Evolutionary conservation across 2,888 invertebrate species (phyloP), one percentile per base, ranked within the genome.

Genomic region (Laothoe populi): DNA sequence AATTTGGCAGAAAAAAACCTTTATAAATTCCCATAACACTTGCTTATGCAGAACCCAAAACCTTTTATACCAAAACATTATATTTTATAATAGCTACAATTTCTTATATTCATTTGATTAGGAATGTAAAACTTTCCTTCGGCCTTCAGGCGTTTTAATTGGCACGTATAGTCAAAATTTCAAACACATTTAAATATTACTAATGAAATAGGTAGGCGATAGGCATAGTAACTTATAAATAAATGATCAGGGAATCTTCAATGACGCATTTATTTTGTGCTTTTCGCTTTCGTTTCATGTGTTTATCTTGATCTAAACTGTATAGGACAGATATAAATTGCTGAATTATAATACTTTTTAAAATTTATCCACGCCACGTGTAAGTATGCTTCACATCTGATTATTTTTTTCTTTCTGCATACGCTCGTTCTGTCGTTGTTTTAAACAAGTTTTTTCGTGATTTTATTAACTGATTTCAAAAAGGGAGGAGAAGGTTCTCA

Each of bases 221-320:
- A 19, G 31, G 10, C 11, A 10, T 53, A 19, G 2, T 35, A 19
- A 53, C 11, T 19, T 19, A 53, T 53, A 35, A 35, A 35, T 35
- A 53, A 49, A 31, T 8, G 3, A n/a, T 8, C 26, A 44, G 0
- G 4, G 31, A 35, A 5, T 10, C 19, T 31, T 19, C 35, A 53
- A 19, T 53, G 53, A 19, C 53, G 53, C 53, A 53, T 16, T 53
- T 35, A 31, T 26, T 48, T 53, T 53, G 38, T 38, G 38, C 38
- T 10, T 38, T 21, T 31, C 4, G 4, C 19, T 35, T 53, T 31
- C 31, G 31, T 11, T 35, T 53, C 35, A 16, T 49, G 11, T 19
- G 35, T 53, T 35, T 35, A 31, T 31, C 16, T 35, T 19, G 26
- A 24, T 26, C 26, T 49, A 35, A 31, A 53, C 19, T 35, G 26